Evolutionary conservation across 2,888 invertebrate genomes (phyloP), one percentile per base, ranked within the genome.

Genomic region (Boloria euphrosyne): DNA sequence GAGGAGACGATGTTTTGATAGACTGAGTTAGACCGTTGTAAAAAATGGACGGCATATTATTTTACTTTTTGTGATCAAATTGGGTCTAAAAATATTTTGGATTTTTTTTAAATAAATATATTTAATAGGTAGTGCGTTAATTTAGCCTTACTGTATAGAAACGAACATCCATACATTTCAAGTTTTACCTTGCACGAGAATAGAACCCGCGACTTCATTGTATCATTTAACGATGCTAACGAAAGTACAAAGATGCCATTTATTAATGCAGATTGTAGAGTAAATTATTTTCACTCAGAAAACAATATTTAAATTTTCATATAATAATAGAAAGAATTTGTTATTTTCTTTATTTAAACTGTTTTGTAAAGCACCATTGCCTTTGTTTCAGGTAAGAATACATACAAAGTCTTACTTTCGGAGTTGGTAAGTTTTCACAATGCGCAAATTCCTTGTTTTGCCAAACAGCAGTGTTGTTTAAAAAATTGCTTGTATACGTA

Each of bases 341-440:
- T 49, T 17, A 50, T 31, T 59, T 18, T 38, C 0, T 13, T 59
- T 62, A 58, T 62, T 53, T 51, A 38, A 61, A 62, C 63, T 55
- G 46, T 71, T 66, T 62, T 57, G 46, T 71, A 67, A 67, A 63
- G 54, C 58, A 58, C 54, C 50, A 44, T 57, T 22, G 63, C 68
- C 64, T 66, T 74, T 73, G 73, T 75, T 76, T 53, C 75, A 77
- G 75, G 76, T 77, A 72, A 68, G 69, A 60, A 69, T 67, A 68
- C 64, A 66, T 60, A 50, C 57, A 52, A 66, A 44, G 46, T 53
- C 57, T 52, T 61, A 43, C n/a, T 61, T 44, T 64, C 54, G 62
- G 60, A 61, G 64, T 53, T 65, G 62, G 67, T 71, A 63, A 71
- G 69, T 71, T 69, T 58, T 53, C 62, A 54, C 58, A 71, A 73